Evolutionary conservation across 2,888 invertebrate species (phyloP).

Genomic region (Hartigia nigra): DNA sequence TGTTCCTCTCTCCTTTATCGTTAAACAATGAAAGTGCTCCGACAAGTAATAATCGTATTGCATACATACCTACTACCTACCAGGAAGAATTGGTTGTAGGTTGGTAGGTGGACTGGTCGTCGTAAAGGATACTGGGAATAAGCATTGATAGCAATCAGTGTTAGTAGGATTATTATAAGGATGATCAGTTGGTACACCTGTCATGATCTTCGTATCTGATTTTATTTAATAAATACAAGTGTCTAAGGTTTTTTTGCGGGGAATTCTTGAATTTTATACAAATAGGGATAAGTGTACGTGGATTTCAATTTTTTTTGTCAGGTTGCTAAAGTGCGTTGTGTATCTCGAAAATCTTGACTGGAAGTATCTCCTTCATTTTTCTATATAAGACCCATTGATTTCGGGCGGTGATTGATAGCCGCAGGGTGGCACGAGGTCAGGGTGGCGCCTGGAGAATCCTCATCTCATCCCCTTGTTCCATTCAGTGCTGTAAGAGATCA

Average conservation of each 20-base stretch:
- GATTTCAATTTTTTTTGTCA: neutral
- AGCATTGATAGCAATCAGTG: neutral
- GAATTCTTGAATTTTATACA: conserved; percentile 24
- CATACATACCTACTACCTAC: conserved; percentile 6
- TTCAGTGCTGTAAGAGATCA: neutral
- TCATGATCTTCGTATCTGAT: neutral
- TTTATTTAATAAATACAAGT: conserved; percentile 18
- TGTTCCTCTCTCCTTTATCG: conserved; percentile 32
- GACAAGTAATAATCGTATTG: conserved; percentile 30
- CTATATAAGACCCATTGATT: conserved; percentile 39
- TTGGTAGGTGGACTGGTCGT: neutral
- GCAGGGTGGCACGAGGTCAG: conserved; percentile 45
- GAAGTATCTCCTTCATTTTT: neutral
- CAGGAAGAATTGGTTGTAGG: neutral
- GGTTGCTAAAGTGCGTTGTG: neutral
- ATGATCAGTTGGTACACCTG: neutral
- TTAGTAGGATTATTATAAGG: neutral
- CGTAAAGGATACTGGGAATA: neutral
- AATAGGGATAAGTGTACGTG: neutral
- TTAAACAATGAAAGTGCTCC: conserved; percentile 40
- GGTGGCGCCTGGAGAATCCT: conserved; percentile 41
- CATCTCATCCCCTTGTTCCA: conserved; percentile 9
- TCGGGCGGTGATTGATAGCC: conserved; percentile 45
- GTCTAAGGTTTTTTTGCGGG: conserved; percentile 11
- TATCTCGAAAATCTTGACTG: neutral